Base-by-base conservation (phyloP, 2,113 vertebrate genomes). In the Notechis scutatus region DNA sequence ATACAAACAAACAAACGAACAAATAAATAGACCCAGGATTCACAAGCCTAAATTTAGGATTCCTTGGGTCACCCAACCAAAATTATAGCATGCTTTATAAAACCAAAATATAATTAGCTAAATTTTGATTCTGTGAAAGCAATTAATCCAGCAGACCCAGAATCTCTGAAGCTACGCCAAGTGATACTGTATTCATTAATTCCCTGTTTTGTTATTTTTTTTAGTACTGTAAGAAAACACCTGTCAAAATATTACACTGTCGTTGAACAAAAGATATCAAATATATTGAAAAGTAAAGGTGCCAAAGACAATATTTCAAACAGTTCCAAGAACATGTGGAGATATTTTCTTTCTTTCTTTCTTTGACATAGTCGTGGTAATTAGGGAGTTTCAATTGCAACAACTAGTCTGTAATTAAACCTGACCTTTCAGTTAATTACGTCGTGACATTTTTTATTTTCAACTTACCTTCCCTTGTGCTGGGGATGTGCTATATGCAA, bases 381-480 rank as follows among this genome's bases (percentile, higher is more conserved):
- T 98, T 96, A 96, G 95, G 95, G 88, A 97, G 96, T 98, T 98
- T 98, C 96, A 97, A 94, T 97, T 97, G 97, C 97, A 97, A 98
- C 97, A 97, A 97, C 96, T 90, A 85, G 54, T 85, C 64, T 97
- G 95, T 97, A 98, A 98, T 98, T 98, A 98, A 98, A 97, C 96
- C 96, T 98, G 98, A 98, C 98, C 98, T 98, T 98, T 98, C 93
- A 96, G 96, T 96, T 97, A 97, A 98, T 98, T 97, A 97, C 97
- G 95, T 96, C 97, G 97, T 98, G 97, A 98, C 97, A 97, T 98
- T 98, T 97, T 97, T 97, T 97, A 97, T 97, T 97, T 97, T 95
- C 96, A 97, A 95, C 96, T 96, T 94, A 94, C 96, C 97, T 97
- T 97, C 96, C 96, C 97, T 81, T 95, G 95, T 95, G 95, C 97